These are phyloP conservation scores for Sinopyrophorus schimmeli DNA, from an alignment of 2,888 invertebrate species.

Conservation along the genomic window DNA sequence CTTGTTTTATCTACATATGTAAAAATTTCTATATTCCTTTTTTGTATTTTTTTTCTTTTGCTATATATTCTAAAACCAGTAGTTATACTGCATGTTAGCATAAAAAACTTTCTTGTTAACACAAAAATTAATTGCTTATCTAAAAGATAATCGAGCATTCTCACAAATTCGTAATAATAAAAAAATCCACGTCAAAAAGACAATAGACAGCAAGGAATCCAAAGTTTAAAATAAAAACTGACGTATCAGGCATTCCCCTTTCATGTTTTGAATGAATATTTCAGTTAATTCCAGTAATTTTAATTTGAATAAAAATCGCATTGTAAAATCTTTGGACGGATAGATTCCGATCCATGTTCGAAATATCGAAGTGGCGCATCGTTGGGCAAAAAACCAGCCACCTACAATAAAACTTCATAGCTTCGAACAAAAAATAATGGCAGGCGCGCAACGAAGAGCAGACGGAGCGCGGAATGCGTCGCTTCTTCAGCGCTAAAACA, in stretches of 20 bases:
- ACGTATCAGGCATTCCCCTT: slow-evolving; percentile 43
- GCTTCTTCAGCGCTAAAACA: slow-evolving; percentile 54
- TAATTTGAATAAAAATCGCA: slow-evolving; percentile 47
- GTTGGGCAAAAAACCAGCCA: slow-evolving; percentile 40
- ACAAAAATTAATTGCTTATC: too few relatives aligned
- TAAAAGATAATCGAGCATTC: too few relatives aligned
- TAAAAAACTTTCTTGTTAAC: too few relatives aligned
- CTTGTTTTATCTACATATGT: too few relatives aligned
- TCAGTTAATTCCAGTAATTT: slow-evolving; percentile 52
- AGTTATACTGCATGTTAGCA: too few relatives aligned
- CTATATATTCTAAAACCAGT: too few relatives aligned
- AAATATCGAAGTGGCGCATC: slow-evolving; percentile 41
- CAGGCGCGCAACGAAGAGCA: slow-evolving; percentile 45
- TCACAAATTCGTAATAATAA: too few relatives aligned
- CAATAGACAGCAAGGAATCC: slow-evolving; percentile 11
- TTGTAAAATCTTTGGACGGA: slow-evolving; percentile 34
- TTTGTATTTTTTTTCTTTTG: too few relatives aligned
- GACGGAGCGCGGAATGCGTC: slow-evolving; percentile 51
- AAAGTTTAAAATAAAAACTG: slow-evolving; percentile 25
- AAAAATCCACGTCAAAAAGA: slow-evolving; percentile 5
- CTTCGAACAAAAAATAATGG: slow-evolving; percentile 41
- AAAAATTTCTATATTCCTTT: too few relatives aligned
- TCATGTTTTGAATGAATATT: slow-evolving; percentile 54
- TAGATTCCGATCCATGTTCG: slow-evolving; percentile 39
- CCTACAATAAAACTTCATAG: slow-evolving; percentile 46